phyloP scores from a whole-genome alignment of 1,140 invertebrate genomes.

The Cataglyphis hispanica region DNA sequence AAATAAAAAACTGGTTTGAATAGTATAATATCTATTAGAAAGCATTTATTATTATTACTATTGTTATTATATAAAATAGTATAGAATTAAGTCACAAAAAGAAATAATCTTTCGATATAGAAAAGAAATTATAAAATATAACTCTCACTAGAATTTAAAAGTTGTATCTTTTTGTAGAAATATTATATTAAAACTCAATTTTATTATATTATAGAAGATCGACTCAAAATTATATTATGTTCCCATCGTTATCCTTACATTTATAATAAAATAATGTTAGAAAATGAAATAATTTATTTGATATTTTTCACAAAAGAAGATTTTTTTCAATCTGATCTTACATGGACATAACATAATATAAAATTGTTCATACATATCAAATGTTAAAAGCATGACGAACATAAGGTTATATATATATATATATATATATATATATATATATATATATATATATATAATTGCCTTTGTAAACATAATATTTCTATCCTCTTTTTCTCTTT shows the following conservation, averaged over 20 bases:
- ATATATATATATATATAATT: background rate
- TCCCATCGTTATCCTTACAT: background rate
- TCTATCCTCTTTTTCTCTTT: background rate
- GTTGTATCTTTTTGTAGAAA: background rate
- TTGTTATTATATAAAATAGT: too few relatives aligned
- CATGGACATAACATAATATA: background rate
- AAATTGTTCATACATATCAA: background rate
- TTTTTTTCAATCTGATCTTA: conserved; percentile 6
- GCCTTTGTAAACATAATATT: conserved; percentile 31
- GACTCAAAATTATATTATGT: conserved; percentile 12
- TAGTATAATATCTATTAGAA: background rate
- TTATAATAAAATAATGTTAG: conserved; percentile 11
- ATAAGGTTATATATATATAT: background rate
- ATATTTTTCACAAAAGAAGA: background rate
- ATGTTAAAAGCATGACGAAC: conserved; percentile 14
- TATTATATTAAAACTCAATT: background rate
- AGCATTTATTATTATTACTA: too few relatives aligned
- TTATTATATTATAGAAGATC: background rate
- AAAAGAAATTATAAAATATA: conserved; percentile 2
- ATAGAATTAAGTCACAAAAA: background rate
- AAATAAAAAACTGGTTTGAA: background rate
- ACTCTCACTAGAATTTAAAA: background rate
- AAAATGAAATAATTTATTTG: background rate
- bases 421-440: background rate
- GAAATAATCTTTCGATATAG: conserved; percentile 15